phyloP scores from a whole-genome alignment of 1,140 invertebrate species.

The Lasioglossum baleicum region DNA sequence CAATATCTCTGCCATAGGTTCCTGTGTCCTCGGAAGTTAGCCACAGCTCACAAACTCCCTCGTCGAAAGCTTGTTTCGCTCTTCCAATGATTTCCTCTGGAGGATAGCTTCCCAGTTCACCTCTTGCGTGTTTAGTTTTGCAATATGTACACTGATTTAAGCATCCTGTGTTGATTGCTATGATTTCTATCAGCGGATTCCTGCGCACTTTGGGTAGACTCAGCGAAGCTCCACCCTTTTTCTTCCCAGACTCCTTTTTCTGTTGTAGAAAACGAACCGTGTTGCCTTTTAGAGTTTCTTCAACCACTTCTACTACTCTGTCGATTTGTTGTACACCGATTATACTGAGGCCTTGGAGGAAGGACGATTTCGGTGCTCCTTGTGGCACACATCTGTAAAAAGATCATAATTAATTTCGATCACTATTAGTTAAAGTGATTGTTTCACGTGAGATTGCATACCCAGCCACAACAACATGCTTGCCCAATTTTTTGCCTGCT shows the following conservation, averaged over 20 bases:
- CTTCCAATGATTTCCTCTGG: constrained; percentile 90
- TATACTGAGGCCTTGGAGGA: constrained; percentile 91
- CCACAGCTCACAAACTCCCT: constrained; percentile 99
- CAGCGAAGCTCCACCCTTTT: constrained; percentile 92
- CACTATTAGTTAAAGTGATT: background rate
- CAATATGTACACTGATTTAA: constrained; percentile 99
- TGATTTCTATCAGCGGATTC: constrained; percentile 98
- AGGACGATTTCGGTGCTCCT: constrained; percentile 87
- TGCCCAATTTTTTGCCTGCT: constrained; percentile 86
- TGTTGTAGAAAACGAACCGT: constrained; percentile 90
- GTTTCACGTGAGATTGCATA: constrained; percentile 75
- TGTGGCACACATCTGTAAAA: constrained; percentile 90
- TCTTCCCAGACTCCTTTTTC: constrained; percentile 86
- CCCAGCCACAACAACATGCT: constrained; percentile 95
- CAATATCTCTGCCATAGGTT: constrained; percentile 97
- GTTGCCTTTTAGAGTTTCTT: constrained; percentile 97
- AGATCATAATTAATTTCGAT: background rate
- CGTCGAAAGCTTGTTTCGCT: constrained; percentile 91
- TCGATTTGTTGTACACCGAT: constrained; percentile 99
- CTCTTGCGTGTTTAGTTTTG: constrained; percentile 98
- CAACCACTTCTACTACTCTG: constrained; percentile 98
- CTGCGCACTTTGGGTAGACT: constrained; percentile 95
- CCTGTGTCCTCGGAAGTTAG: constrained; percentile 99
- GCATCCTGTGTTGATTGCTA: constrained; percentile 98
- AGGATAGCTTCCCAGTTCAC: constrained; percentile 96